Base-by-base conservation (phyloP, 2,797 vertebrate species). In the Platalea minor region DNA sequence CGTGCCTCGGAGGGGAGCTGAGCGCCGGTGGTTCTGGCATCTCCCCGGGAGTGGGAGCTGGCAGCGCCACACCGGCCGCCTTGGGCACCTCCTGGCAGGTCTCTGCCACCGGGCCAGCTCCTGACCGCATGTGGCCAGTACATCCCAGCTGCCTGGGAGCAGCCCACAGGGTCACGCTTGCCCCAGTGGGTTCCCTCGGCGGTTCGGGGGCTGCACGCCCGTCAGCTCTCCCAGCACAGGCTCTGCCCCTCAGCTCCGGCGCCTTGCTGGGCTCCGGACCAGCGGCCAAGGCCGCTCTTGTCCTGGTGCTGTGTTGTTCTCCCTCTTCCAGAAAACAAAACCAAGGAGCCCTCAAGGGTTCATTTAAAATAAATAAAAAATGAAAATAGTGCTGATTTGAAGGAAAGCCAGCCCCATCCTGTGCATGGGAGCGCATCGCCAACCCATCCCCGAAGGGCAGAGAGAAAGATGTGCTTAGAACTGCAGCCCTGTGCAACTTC, bases 381-480 rank as follows among this genome's bases (percentile, higher is more conserved):
- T 60, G 83, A 63, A 82, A 91, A 82, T 85, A 60, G 77, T 65
- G 91, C 95, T 88, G 96, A 97, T 94, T 80, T 77, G 92, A 74
- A 85, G 79, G 76, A 83, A 75, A 70, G 29, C 68, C 90, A 92
- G 89, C 94, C 86, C 89, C 75, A 78, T 94, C 96, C 93, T 94
- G 80, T 59, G 53, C 68, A 46, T 13, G 60, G 92, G 88, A 91
- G 73, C 16, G 8, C 94, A 43, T 82, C 19, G 60, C 88, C 48
- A 91, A 74, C 94, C 95, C 43, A 50, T 59, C 89, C 96, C 95
- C 91, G 33, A 64, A 97, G 97, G 96, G 97, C 96, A 96, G 89
- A 88, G 86, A 95, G 96, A 97, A 92, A 94, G 95, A 97, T 97
- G 96, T 95, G 95, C 97, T 97, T 68, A 95, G 95, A 96, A 88